Evolutionary conservation across 1,140 invertebrate genomes (phyloP).

Genomic region (Kradibia gibbosae): DNA sequence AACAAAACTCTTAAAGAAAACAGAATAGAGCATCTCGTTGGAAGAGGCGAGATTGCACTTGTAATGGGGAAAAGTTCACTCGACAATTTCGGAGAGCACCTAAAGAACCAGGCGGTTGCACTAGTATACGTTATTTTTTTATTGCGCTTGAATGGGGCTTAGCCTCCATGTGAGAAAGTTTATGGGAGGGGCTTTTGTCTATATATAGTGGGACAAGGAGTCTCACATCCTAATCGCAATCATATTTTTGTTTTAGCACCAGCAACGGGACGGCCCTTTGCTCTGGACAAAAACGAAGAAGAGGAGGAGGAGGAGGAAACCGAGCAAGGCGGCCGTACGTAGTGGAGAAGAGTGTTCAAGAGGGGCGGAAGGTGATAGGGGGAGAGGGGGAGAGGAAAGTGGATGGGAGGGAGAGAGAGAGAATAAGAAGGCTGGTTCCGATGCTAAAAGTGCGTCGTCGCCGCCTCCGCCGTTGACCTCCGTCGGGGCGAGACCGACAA

Average conservation of each 20-base stretch:
- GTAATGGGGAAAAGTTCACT: background rate
- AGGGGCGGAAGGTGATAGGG: background rate
- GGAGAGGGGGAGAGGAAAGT: constrained; percentile 15
- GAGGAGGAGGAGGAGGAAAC: constrained; percentile 1
- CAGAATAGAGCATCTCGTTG: background rate
- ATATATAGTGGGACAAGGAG: too few species aligned
- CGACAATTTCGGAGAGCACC: background rate
- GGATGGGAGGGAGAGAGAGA: constrained; percentile 35
- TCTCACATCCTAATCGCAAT: background rate
- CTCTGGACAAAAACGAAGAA: constrained; percentile 30
- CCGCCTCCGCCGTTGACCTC: constrained; percentile 2
- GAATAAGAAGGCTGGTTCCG: constrained; percentile 71
- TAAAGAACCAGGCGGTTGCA: background rate
- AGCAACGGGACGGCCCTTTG: background rate
- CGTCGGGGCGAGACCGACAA: background rate
- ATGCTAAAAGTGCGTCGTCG: constrained; percentile 64
- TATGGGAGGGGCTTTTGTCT: background rate
- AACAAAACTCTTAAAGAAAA: background rate
- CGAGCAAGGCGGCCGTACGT: background rate
- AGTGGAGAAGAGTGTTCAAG: background rate
- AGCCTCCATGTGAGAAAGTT: background rate
- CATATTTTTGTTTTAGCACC: constrained; percentile 6
- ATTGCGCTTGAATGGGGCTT: background rate
- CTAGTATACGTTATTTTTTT: background rate
- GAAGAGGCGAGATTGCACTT: background rate